A percentile compares a stretch with the other conserved stretches of the same genome.
Conservation (phyloP, 2,113 vertebrate species). For the Cairina moschata region DNA sequence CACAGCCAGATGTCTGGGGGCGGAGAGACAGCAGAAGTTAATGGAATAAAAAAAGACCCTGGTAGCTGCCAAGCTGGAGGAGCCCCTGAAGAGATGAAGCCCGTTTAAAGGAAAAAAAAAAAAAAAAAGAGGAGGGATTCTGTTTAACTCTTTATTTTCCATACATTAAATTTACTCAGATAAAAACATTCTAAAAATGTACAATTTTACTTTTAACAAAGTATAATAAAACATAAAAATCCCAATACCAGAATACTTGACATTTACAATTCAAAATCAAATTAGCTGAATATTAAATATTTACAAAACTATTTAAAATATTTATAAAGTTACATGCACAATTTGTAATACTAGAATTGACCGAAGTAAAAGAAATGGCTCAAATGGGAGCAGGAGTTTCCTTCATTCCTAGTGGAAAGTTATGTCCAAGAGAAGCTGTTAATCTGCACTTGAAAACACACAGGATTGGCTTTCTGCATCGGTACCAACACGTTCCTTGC, state of each 20-base stretch:
- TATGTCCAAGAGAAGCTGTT: conserved; percentile 72
- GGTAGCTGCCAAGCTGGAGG: not conserved
- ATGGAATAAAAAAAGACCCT: not conserved
- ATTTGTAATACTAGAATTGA: conserved; percentile 80
- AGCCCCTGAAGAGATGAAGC: not conserved
- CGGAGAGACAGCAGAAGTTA: not conserved
- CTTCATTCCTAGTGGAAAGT: conserved; percentile 80
- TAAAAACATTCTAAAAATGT: conserved; percentile 91
- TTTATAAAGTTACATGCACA: conserved; percentile 86
- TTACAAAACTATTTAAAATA: conserved; percentile 87
- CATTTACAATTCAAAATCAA: conserved; percentile 86
- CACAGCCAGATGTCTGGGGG: not conserved
- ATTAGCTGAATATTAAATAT: conserved; percentile 86
- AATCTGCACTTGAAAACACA: conserved; percentile 65
- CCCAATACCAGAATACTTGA: conserved; percentile 85
- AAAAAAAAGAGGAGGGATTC: not conserved
- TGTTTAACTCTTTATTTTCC: conserved; percentile 82
- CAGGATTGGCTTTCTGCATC: conserved; percentile 50
- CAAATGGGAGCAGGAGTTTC: conserved; percentile 80
- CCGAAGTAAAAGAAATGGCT: conserved; percentile 82
- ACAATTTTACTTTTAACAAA: conserved; percentile 86
- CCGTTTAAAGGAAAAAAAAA: not conserved
- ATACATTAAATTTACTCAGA: conserved; percentile 88
- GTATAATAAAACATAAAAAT: conserved; percentile 90
- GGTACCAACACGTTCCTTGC: conserved; percentile 14